Evolutionary conservation across 2,888 invertebrate genomes (phyloP).

Genomic region (Pseudococcus jackbeardsleyi): DNA sequence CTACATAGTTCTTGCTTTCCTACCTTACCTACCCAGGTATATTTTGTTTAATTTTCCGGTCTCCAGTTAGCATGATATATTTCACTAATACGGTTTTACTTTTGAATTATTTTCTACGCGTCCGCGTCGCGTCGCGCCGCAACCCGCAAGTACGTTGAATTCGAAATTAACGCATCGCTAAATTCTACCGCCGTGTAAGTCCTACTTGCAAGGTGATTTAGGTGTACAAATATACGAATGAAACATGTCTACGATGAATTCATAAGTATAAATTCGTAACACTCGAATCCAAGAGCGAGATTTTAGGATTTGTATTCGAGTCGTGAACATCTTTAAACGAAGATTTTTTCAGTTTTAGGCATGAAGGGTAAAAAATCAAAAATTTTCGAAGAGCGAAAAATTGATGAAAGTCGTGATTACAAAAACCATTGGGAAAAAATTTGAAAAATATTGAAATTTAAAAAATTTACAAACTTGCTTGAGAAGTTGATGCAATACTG

Average conservation of each 20-base stretch:
- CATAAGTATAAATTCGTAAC: not conserved
- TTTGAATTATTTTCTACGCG: constrained; percentile 37
- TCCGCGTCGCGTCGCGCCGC: not conserved
- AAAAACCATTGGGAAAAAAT: too few relatives aligned
- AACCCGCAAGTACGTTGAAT: not conserved
- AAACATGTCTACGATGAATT: constrained; percentile 22
- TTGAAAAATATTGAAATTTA: too few relatives aligned
- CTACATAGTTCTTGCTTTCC: not conserved
- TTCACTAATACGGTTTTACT: constrained; percentile 20
- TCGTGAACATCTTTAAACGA: too few relatives aligned
- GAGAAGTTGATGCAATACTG: too few relatives aligned
- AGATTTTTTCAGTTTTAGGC: too few relatives aligned
- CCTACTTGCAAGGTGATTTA: not conserved
- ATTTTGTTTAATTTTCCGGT: constrained; percentile 49
- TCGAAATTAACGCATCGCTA: constrained; percentile 3
- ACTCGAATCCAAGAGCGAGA: too few relatives aligned
- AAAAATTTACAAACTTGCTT: too few relatives aligned
- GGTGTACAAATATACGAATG: not conserved
- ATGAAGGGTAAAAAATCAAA: too few relatives aligned
- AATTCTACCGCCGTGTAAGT: not conserved
- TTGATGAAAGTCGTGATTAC: too few relatives aligned
- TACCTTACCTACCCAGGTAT: not conserved
- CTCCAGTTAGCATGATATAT: constrained; percentile 17
- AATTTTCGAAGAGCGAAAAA: too few relatives aligned
- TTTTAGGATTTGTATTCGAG: too few relatives aligned